These are phyloP conservation scores for Sternarchorhynchus goeldii DNA, from an alignment of 2,797 vertebrate genomes.

Conservation along the genomic window DNA sequence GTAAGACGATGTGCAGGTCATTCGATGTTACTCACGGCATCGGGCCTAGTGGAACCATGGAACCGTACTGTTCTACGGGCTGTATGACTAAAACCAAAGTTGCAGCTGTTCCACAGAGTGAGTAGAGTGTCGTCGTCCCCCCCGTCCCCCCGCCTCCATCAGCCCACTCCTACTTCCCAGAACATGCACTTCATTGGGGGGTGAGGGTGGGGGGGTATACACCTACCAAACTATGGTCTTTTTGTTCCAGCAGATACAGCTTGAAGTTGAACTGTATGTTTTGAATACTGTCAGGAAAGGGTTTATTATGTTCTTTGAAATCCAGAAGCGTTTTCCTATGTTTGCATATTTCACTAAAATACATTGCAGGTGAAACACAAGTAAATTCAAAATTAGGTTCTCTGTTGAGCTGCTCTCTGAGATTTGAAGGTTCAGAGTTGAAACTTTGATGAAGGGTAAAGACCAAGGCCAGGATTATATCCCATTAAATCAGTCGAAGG, in stretches of 20 bases:
- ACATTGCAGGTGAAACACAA: no score
- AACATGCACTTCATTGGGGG: no score
- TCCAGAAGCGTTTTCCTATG: no score
- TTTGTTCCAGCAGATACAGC: not conserved
- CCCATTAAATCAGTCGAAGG: no score
- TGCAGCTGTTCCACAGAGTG: conserved; percentile 74
- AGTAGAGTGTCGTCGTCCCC: conserved; percentile 51
- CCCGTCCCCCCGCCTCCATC: no score
- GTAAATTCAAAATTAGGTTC: no score
- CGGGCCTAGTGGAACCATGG: conserved; percentile 86
- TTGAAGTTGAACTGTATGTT: not conserved
- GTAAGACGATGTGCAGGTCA: conserved; percentile 91
- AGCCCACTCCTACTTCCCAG: no score
- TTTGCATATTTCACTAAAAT: not conserved
- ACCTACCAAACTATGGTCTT: no score
- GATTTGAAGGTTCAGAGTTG: not conserved
- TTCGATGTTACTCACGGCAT: conserved; percentile 95
- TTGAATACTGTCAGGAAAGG: not conserved
- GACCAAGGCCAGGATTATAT: no score
- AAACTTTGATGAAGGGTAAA: no score
- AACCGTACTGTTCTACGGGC: conserved; percentile 92
- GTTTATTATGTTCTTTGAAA: no score
- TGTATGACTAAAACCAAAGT: conserved; percentile 96
- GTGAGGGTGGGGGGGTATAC: no score
- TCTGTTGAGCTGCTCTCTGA: not conserved